Base-by-base conservation (phyloP, 2,888 invertebrate genomes). In the Cataglyphis cursor region DNA sequence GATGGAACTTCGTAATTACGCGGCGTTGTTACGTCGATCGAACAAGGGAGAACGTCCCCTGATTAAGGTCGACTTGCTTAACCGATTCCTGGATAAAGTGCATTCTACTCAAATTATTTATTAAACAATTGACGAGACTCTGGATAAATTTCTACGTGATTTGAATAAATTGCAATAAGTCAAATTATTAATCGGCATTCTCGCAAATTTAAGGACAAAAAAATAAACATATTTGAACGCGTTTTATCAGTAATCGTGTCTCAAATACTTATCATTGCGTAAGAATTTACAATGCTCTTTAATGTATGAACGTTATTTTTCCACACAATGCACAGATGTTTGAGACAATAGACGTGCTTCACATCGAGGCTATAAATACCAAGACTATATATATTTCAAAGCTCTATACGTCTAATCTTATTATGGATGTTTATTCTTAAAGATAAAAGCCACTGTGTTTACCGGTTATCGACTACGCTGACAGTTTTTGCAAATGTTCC, bases 1-100 rank as follows among this genome's bases (percentile, higher is more conserved):
- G 28, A 18, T 10, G 57, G 57, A 78, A 31, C 51, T 31, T 61
- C 66, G 38, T 48, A 51, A 87, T 68, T 81, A 38, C 31, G n/a
- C 18, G 18, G 8, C 41, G 41, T 41, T 62, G 28, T n/a, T 41
- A 12, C 24, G 54, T 51, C 48, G 12, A n/a, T 44, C 15, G 3
- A 66, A 35, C 15, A 15, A 65, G 41, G 31, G 21, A n/a, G 4
- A n/a, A 62, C 1, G 0, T 1, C 35, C 31, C 51, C 12, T 1
- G 21, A 75, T 68, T 68, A 35, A 65, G 24, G 18, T 35, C 31
- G 18, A 65, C 4, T 10, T 24, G n/a, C 44, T 44, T 28, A 31
- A 9, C 10, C 10, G 9, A 44, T 5, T 74, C 5, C 15, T 15
- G 15, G 61, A 61, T n/a, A 61, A 57, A 41, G 12, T 31, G 15